Conservation (phyloP, 30 jellyfish, hydroid and myxozoan genomes). For the Rhopilema esculentum region DNA sequence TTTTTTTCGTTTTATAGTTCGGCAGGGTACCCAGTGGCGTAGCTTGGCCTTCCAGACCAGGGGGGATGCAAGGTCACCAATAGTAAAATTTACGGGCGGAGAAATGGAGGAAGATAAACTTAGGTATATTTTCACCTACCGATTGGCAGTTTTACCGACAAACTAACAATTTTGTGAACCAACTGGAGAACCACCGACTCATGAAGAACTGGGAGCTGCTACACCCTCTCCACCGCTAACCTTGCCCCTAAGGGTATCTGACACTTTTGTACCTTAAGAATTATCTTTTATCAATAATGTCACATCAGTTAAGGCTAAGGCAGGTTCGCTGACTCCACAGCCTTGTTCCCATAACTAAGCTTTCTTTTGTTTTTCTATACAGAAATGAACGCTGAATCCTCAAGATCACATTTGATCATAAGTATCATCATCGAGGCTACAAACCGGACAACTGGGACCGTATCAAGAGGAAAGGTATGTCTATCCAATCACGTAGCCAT, state of each 20-base stretch:
- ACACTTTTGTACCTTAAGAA: not conserved
- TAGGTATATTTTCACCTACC: too few relatives aligned
- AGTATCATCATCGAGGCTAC: slow-evolving; percentile 89
- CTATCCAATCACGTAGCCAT: not conserved
- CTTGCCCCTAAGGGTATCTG: too few relatives aligned
- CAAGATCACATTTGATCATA: slow-evolving; percentile 86
- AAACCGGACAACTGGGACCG: slow-evolving; percentile 88
- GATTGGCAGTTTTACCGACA: too few relatives aligned
- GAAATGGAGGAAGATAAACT: not conserved
- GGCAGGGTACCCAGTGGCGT: too few relatives aligned
- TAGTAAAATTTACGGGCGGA: too few relatives aligned
- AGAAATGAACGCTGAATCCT: slow-evolving; percentile 95
- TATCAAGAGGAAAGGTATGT: slow-evolving; percentile 87
- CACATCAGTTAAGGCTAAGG: not conserved
- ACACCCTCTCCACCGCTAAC: too few relatives aligned
- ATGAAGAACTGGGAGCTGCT: too few relatives aligned
- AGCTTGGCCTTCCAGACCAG: too few relatives aligned
- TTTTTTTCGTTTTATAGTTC: not conserved
- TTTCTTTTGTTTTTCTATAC: not conserved
- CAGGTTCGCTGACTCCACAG: not conserved
- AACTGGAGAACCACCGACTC: too few relatives aligned
- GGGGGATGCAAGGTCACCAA: too few relatives aligned
- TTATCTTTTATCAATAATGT: not conserved
- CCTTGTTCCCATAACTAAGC: not conserved
- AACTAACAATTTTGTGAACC: too few relatives aligned